Base-by-base conservation (phyloP, 2,797 vertebrate species). In the Triplophysa bombifrons region DNA sequence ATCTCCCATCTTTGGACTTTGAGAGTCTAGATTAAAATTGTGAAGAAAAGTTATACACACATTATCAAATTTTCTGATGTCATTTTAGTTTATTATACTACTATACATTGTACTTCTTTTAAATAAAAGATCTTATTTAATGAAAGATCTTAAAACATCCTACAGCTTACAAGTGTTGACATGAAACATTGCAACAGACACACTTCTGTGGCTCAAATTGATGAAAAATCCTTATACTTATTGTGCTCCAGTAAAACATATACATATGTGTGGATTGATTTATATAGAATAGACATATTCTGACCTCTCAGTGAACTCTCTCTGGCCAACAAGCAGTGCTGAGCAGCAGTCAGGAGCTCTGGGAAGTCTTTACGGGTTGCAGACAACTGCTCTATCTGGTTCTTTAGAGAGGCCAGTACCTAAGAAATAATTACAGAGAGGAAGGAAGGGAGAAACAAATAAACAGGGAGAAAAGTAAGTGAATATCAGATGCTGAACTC, bases 331-430 rank as follows among this genome's bases (percentile, higher is more conserved):
- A 99, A 90, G 92, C 97, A 96, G 85, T 98, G 96, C 66, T 98
- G 96, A 53, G 97, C 97, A 41, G 97, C 94, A 44, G 94, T 91
- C 72, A 99, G 95, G 85, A 96, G 91, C 76, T 93, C 92, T 0
- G 95, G 90, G 69, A 98, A 98, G 88, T 98, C 95, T 87, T 93
- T 95, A 86, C 93, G 94, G 67, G 86, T 55, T 0, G 91, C 91
- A 50, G 95, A 94, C 88, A 95, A 92, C 84, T 94, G 91, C 65
- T 99, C 98, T 11, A 98, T 98, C 93, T 97, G 96, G 89, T 96
- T 96, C 92, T 98, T 99, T 88, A 99, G 92, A 55, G 93, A 97
- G 65, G 97, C 96, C 20, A 99, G 93, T 67, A 99, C 97, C 98
- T 99, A 88, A 38, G 48, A 13, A 58, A 20, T 41, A 3, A 50